Evolutionary conservation across 1,140 invertebrate genomes (phyloP).

Genomic region (Colletes gigas): DNA sequence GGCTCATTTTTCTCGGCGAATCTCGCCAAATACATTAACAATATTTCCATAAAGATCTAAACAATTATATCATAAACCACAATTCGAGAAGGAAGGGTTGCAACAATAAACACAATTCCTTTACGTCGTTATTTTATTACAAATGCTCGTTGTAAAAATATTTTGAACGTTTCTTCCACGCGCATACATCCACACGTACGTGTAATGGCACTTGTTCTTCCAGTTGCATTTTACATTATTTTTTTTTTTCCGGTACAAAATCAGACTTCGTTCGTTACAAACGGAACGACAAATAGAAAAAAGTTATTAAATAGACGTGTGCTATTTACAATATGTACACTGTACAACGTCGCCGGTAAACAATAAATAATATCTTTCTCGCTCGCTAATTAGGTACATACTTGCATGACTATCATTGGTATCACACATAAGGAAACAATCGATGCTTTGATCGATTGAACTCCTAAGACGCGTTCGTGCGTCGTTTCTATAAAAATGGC

Average conservation of each 20-base stretch:
- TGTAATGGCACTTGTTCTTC: slow-evolving; percentile 61
- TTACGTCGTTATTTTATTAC: slow-evolving; percentile 58
- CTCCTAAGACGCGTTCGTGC: slow-evolving; percentile 40
- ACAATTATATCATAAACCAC: no score
- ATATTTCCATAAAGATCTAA: no score
- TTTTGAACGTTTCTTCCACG: slow-evolving; percentile 42
- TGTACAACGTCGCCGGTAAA: slow-evolving; percentile 47
- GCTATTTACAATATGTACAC: slow-evolving; percentile 67
- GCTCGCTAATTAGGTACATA: slow-evolving; percentile 54
- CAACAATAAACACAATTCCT: not conserved
- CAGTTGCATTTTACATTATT: not conserved
- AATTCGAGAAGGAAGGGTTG: no score
- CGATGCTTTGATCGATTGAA: slow-evolving; percentile 21
- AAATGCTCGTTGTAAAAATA: slow-evolving; percentile 74
- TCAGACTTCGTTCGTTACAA: no score
- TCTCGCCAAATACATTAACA: no score
- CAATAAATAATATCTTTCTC: slow-evolving; percentile 66
- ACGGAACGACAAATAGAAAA: slow-evolving; percentile 1
- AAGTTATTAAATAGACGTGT: slow-evolving; percentile 18
- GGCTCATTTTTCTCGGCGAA: no score
- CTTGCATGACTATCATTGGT: slow-evolving; percentile 66
- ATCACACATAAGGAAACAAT: slow-evolving; percentile 52
- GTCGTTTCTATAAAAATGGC: no score
- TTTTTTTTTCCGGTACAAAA: not conserved
- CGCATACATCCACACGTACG: slow-evolving; percentile 35